Evolutionary conservation across 2,888 invertebrate genomes (phyloP), one percentile per base, ranked within the genome.

Genomic region (Mimachlamys varia): DNA sequence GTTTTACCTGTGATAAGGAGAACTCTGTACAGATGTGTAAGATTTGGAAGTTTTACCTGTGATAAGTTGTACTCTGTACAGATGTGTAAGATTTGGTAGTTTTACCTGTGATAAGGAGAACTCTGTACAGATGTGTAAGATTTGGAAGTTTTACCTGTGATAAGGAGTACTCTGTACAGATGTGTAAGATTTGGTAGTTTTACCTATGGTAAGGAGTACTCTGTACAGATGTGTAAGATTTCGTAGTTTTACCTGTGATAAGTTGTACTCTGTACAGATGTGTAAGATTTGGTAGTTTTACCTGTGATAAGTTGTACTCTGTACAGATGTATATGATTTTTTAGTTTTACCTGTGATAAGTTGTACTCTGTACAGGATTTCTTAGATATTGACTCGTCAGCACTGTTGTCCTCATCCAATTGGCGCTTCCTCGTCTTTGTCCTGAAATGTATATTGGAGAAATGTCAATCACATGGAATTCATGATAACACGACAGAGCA

Each of bases 351-450:
- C 76, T 76, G 76, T 76, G 76, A 33, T 76, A 76, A 15, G 33
- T 27, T 33, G 37, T 88, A 53, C 87, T 91, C 91, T 87, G 89
- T 91, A 55, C 91, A 88, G 15, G 92, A 92, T 27, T 93, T 91
- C 76, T 94, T 94, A 1, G 93, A 92, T 37, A 90, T 88, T 0
- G 91, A 90, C 5, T 76, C 91, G 58, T 94, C 92, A 44, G 62
- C 89, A 49, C 93, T 93, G 33, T 92, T 90, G n/a, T 91, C 94
- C 22, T 93, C 94, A 37, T 95, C 94, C 37, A 93, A 91, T 62
- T 93, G 93, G 33, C 95, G 90, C 88, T 95, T 95, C 58, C 94
- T 92, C 12, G 94, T 93, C 90, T 94, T 95, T 44, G 95, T 95
- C 90, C 95, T 94, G 88, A 49, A 37, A 87, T 22, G 44, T 44